Evolutionary conservation across 2,113 vertebrate species (phyloP).

Genomic region (Vanacampus margaritifer): DNA sequence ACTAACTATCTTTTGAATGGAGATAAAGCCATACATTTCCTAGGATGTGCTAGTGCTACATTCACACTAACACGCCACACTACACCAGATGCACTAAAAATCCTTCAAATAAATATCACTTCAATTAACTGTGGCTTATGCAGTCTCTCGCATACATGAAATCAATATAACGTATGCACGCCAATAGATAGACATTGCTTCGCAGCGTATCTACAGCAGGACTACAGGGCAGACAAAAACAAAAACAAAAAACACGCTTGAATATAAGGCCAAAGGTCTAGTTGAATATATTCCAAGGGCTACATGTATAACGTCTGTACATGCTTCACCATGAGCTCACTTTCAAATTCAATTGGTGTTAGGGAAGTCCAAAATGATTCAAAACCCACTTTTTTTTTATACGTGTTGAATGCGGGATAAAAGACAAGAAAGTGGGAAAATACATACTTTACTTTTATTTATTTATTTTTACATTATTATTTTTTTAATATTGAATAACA

Average conservation of each 20-base stretch:
- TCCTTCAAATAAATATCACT: constrained; percentile 54
- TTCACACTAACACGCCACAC: constrained; percentile 30
- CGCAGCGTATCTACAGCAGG: constrained; percentile 49
- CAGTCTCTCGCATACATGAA: constrained; percentile 54
- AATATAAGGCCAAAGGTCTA: constrained; percentile 43
- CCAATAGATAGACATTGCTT: constrained; percentile 63
- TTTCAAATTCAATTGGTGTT: constrained; percentile 42
- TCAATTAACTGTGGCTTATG: constrained; percentile 66
- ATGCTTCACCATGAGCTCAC: constrained; percentile 50
- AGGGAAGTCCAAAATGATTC: constrained; percentile 16
- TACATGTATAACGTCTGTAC: constrained; percentile 43
- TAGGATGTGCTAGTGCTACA: constrained; percentile 59
- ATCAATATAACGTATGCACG: constrained; percentile 40
- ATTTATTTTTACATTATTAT: neutral
- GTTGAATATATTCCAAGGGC: constrained; percentile 73
- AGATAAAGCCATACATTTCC: constrained; percentile 99
- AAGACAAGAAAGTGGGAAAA: neutral
- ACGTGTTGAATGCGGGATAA: neutral
- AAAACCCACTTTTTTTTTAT: neutral
- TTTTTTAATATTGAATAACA: too few relatives aligned
- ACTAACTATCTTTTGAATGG: constrained; percentile 82
- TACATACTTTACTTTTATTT: constrained; percentile 3
- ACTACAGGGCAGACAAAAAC: constrained; percentile 38
- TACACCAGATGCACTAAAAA: constrained; percentile 57
- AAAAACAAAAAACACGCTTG: constrained; percentile 7